These are phyloP conservation scores for Megathymus violae DNA, from an alignment of 1,140 invertebrate species.

Conservation along the genomic window DNA sequence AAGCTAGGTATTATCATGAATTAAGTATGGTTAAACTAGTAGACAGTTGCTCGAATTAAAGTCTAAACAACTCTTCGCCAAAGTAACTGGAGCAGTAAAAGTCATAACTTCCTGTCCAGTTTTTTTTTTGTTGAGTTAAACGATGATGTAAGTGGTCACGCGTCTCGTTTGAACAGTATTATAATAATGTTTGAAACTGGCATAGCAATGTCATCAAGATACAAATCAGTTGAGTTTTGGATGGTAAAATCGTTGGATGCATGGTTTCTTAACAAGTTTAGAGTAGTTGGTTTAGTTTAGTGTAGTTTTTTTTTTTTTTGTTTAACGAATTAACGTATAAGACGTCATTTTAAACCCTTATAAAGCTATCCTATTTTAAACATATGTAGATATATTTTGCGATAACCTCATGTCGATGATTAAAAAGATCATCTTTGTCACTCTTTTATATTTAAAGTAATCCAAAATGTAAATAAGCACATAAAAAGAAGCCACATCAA, in stretches of 20 bases:
- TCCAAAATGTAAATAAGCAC: constrained; percentile 54
- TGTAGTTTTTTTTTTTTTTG: constrained; percentile 47
- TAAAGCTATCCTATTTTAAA: too few species aligned
- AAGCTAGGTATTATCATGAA: too few species aligned
- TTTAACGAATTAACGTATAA: too few species aligned
- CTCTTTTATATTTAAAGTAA: too few species aligned
- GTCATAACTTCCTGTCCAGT: constrained; percentile 46
- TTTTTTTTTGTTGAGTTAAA: neutral
- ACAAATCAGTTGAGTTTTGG: too few species aligned
- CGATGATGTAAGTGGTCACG: constrained; percentile 9
- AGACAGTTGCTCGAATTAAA: neutral
- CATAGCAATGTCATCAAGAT: too few species aligned
- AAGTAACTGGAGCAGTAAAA: constrained; percentile 2
- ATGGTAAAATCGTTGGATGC: too few species aligned
- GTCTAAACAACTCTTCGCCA: neutral
- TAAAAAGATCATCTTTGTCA: too few species aligned
- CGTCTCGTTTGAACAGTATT: constrained; percentile 19
- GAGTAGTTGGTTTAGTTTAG: neutral
- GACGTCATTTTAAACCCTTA: too few species aligned
- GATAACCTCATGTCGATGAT: constrained; percentile 3
- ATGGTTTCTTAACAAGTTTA: constrained; percentile 51
- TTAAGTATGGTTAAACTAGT: too few species aligned
- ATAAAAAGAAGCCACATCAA: constrained; percentile 49
- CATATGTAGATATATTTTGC: too few species aligned
- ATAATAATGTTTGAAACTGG: too few species aligned